Evolutionary conservation across 2,888 invertebrate species (phyloP), one percentile per base, ranked within the genome.

Genomic region (Troides helena): DNA sequence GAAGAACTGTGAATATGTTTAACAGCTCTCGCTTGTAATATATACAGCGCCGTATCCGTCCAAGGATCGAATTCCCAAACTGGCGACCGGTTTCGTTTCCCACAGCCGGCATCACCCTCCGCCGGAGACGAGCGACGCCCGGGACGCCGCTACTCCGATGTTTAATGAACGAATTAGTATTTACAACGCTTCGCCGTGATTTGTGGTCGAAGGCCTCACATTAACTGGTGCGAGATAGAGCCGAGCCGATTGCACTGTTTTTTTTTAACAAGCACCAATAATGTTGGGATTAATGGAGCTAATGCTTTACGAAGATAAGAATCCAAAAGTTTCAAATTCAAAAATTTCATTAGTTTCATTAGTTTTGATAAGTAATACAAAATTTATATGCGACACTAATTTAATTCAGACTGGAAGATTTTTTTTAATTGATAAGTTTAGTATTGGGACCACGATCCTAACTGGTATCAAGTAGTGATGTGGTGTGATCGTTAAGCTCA

Each of bases 11-110:
- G 8, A 39, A 39, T 39, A 10, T 39, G 39, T 39, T 39, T 10
- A 39, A 39, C 39, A 39, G 65, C 69, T 56, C 12, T n/a, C 62
- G 21, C 62, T 60, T 58, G 23, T 50, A 14, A 65, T 39, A 5
- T 23, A 39, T 36, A 36, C 59, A 36, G 4, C 56, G 36, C 50
- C 66, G 12, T 58, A 70, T 58, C 66, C 61, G 61, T 65, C 67
- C 65, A 65, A 71, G 65, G 68, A 72, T 70, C 68, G 69, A 68
- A 69, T 69, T 71, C 67, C 68, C 72, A 67, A 72, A 70, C 58
- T 63, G 61, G 4, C 10, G 71, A 76, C 76, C 75, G 76, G 76
- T 76, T 74, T 61, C 53, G 69, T 73, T 74, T 76, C 76, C 76
- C 76, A 76, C 76, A 72, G 71, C 58, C 64, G 46, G 66, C 57